Evolutionary conservation across 2,888 invertebrate genomes (phyloP).

Genomic region (Saturnia pavonia): DNA sequence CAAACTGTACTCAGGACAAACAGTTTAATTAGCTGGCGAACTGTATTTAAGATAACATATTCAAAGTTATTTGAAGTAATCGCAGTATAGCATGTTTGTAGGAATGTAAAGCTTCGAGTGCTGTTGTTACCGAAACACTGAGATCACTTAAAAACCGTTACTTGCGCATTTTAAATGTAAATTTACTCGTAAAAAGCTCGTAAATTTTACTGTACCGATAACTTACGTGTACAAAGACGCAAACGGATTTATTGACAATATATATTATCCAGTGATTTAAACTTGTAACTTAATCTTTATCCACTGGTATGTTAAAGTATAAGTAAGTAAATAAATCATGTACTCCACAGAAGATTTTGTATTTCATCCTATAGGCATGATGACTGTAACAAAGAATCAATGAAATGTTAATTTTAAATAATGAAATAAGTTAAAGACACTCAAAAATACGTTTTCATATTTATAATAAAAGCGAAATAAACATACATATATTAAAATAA

Average conservation of each 20-base stretch:
- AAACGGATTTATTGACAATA: constrained; percentile 30
- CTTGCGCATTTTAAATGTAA: constrained; percentile 63
- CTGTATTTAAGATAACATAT: neutral
- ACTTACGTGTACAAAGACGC: constrained; percentile 48
- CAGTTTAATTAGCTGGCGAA: neutral
- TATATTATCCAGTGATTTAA: neutral
- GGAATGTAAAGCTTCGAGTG: constrained; percentile 42
- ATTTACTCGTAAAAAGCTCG: constrained; percentile 63
- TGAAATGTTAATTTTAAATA: too few relatives aligned
- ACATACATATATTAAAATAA: too few relatives aligned
- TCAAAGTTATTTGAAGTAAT: constrained; percentile 1
- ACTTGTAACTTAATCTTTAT: constrained; percentile 11
- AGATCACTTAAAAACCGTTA: constrained; percentile 59
- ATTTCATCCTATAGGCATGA: neutral
- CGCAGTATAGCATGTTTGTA: constrained; percentile 20
- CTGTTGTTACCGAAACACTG: constrained; percentile 47
- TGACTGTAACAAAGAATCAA: too few relatives aligned
- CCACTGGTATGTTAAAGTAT: constrained; percentile 1
- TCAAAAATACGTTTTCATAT: too few relatives aligned
- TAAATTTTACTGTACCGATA: constrained; percentile 51
- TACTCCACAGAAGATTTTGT: neutral
- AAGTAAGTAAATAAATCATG: constrained; percentile 3
- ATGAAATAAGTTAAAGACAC: too few relatives aligned
- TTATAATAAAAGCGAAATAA: too few relatives aligned
- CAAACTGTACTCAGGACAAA: neutral